Evolutionary conservation across 2,888 invertebrate genomes (phyloP).

Genomic region (Himalopsyche japonica): DNA sequence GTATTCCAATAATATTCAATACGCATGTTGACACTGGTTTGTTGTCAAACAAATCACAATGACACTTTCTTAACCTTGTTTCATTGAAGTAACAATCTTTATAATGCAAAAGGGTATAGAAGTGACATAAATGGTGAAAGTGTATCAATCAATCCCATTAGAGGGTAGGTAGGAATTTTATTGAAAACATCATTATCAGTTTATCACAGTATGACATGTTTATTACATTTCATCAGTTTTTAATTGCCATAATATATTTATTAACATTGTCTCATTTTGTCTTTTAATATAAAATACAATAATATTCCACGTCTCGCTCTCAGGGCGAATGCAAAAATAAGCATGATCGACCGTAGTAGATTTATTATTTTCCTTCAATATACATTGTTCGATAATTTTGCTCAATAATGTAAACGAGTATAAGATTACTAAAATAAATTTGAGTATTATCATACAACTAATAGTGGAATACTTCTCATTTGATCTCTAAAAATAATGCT

Average conservation of each 20-base stretch:
- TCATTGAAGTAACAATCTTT: too few species aligned
- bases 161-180: too few species aligned
- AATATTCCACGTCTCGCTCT: slow-evolving; percentile 25
- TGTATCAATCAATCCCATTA: too few species aligned
- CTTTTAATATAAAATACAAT: slow-evolving; percentile 40
- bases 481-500: slow-evolving; percentile 4
- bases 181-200: slow-evolving; percentile 5
- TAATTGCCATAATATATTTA: slow-evolving; percentile 18
- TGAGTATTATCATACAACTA: not conserved
- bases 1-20: too few species aligned
- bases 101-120: too few species aligned
- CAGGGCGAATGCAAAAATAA: not conserved
- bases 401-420: not conserved
- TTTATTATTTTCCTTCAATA: slow-evolving; percentile 6
- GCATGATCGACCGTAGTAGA: not conserved
- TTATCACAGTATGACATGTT: slow-evolving; percentile 38
- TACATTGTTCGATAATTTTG: slow-evolving; percentile 4
- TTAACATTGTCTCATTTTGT: slow-evolving; percentile 24
- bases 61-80: too few species aligned
- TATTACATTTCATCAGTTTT: slow-evolving; percentile 29
- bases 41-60: too few species aligned
- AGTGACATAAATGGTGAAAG: too few species aligned
- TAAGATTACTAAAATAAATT: slow-evolving; percentile 5
- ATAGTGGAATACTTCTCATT: slow-evolving; percentile 15
- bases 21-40: too few species aligned